Percentiles rank a stretch among this genome's conserved stretches.
Conservation (phyloP, 2,113 vertebrate species). For the Columba livia region DNA sequence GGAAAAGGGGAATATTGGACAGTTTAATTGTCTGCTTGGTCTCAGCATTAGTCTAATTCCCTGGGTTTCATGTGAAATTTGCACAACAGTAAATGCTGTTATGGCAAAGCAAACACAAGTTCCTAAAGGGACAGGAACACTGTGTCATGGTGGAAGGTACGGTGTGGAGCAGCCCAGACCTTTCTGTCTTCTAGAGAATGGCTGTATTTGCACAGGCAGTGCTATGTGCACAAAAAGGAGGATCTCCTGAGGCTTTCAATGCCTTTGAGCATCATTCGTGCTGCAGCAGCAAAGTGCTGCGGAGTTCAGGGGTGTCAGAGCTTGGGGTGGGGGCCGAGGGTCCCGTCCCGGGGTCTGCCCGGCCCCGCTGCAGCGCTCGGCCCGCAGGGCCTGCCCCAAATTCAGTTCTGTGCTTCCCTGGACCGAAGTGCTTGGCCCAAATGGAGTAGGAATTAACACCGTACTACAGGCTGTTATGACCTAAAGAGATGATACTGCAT, state of each 20-base stretch:
- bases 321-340: background rate
- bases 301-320: too few species aligned
- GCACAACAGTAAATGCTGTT: too few species aligned
- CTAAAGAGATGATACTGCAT: background rate
- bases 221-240: too few species aligned
- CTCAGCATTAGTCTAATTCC: background rate
- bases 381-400: too few species aligned
- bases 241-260: fast-evolving
- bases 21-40: background rate
- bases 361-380: too few species aligned
- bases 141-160: fast-evolving
- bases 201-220: too few species aligned
- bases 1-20: background rate
- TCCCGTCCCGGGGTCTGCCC: too few species aligned
- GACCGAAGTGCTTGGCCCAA: background rate
- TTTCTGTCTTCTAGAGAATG: too few species aligned
- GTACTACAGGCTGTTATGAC: background rate
- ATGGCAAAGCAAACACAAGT: background rate
- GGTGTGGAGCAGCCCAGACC: background rate
- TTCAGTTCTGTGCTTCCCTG: too few species aligned
- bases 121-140: background rate
- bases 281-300: background rate
- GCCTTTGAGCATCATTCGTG: fast-evolving
- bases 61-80: background rate
- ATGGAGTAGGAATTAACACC: background rate